Evolutionary conservation across 2,797 vertebrate species (phyloP).

Genomic region (Meriones psammophilus): DNA sequence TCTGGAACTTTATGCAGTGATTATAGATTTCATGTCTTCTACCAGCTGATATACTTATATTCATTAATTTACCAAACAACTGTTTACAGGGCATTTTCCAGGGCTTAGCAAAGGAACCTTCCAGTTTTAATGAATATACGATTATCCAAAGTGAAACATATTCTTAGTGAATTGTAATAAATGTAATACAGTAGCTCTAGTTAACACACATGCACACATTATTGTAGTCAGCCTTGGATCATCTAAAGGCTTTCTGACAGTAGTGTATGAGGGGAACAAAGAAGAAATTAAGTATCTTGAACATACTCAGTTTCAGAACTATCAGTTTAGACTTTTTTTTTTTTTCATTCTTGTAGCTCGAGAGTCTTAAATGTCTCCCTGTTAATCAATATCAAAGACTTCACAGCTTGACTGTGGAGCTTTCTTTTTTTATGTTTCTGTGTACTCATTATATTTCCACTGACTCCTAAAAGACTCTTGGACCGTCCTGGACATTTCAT

Average conservation of each 20-base stretch:
- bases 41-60: conserved; percentile 16
- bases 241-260: conserved; percentile 18
- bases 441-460: neutral
- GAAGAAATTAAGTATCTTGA: conserved; percentile 21
- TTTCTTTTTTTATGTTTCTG: neutral
- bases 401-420: neutral
- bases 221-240: neutral
- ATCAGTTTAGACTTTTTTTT: neutral
- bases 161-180: conserved; percentile 38
- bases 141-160: neutral
- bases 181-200: neutral
- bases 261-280: neutral
- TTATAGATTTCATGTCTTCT: conserved; percentile 75
- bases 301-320: conserved; percentile 15
- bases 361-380: conserved; percentile 23
- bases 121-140: neutral
- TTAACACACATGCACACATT: neutral
- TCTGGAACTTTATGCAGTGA: conserved; percentile 89
- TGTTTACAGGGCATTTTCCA: conserved; percentile 23
- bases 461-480: neutral
- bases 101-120: conserved; percentile 25
- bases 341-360: neutral
- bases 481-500: neutral
- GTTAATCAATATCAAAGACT: neutral
- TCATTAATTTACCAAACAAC: conserved; percentile 28